phyloP scores from a whole-genome alignment of 2,888 invertebrate genomes.

The Chelonus formosanus region DNA sequence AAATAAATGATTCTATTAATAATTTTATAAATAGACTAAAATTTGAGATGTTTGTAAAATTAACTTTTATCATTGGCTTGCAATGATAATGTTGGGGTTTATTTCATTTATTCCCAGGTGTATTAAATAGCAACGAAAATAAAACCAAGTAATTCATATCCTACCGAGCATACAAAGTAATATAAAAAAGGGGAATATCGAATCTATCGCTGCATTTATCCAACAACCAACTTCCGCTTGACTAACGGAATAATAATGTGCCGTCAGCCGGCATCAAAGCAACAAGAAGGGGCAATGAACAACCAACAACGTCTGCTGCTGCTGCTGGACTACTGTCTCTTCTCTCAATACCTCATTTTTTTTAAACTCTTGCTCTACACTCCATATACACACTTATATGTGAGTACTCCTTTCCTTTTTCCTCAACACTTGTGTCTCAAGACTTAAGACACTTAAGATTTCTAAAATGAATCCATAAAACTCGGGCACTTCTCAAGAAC shows the following conservation, averaged over 20 bases:
- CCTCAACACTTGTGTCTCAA: slow-evolving; percentile 9
- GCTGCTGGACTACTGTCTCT: slow-evolving; percentile 17
- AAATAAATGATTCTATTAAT: neutral
- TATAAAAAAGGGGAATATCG: slow-evolving; percentile 22
- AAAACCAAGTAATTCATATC: slow-evolving; percentile 8
- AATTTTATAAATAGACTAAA: neutral
- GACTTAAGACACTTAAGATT: neutral
- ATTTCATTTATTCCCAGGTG: neutral
- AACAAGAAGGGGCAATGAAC: slow-evolving; percentile 22
- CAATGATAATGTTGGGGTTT: too few relatives aligned
- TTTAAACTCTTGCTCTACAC: slow-evolving; percentile 7
- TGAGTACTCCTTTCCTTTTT: neutral
- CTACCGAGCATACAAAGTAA: slow-evolving; percentile 14
- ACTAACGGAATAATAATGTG: slow-evolving; percentile 33
- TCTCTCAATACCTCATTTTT: slow-evolving; percentile 14
- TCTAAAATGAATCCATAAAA: slow-evolving; percentile 17
- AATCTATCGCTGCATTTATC: slow-evolving; percentile 32
- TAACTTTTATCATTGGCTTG: too few relatives aligned
- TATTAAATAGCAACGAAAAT: slow-evolving; percentile 3
- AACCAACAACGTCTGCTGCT: slow-evolving; percentile 18
- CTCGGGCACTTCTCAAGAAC: neutral
- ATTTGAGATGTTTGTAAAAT: too few relatives aligned
- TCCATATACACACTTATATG: slow-evolving; percentile 7
- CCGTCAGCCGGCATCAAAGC: slow-evolving; percentile 33
- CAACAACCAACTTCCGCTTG: slow-evolving; percentile 36